Evolutionary conservation across 30 jellyfish, hydroid and myxozoan species (phyloP), one percentile per base, ranked within the genome.

Genomic region (Pelagia noctiluca): DNA sequence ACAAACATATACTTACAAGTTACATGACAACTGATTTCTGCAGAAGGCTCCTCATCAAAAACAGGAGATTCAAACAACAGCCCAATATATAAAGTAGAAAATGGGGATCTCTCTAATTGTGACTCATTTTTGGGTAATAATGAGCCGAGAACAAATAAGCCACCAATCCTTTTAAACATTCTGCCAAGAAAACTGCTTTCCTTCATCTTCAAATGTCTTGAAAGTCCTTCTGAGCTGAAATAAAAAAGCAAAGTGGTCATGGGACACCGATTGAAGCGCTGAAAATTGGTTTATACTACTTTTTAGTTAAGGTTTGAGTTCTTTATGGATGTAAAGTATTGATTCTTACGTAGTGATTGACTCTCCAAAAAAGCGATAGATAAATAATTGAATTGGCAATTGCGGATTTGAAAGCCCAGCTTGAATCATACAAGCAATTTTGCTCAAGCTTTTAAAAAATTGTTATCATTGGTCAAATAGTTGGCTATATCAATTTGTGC

Each of bases 61-160:
- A 4, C 78, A 11, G 50, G 23, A 16, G 68, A 36, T 47, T 35
- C 47, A 60, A 82, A 35, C 26, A 52, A 30, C 12, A 52, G 26
- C 10, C 86, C 92, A 69, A 82, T 19, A 34, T 68, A 66, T 11
- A 66, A n/a, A 26, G 62, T 50, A 26, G 37, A 0, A 70, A 82
- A 82, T 49, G 92, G 92, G 16, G 92, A 82, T 10, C 57, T n/a
- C 31, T 82, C 83, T 1, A 67, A n/a, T 22, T 36, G 57, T 5
- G 92, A 25, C 42, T 22, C 57, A 35, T 68, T 82, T 46, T 63
- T 48, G 26, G 74, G 54, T 33, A 26, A 36, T 25, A 24, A 16
- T 1, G 78, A 22, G 13, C 75, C 85, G 1, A 18, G 78, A n/a
- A 46, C 31, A 54, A 69, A 65, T 52, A n/a, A 1, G n/a, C 70